phyloP scores from a whole-genome alignment of 1,140 invertebrate genomes.

The Bombus difficillimus region DNA sequence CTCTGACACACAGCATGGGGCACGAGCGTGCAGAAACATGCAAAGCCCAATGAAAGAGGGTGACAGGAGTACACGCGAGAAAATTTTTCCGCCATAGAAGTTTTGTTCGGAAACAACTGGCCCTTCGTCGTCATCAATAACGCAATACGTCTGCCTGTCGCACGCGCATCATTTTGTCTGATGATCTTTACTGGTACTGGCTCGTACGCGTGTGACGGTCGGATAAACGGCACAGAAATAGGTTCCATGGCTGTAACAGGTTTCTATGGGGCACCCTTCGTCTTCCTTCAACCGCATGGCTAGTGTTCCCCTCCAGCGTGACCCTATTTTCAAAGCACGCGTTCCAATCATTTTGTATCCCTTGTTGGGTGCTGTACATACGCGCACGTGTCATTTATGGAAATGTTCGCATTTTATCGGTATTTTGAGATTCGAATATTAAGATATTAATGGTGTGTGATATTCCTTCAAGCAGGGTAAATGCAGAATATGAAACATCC shows the following conservation, averaged over 20 bases:
- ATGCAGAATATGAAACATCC: neutral
- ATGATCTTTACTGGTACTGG: neutral
- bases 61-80: neutral
- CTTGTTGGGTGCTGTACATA: neutral
- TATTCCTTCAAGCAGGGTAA: neutral
- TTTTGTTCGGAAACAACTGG: constrained; percentile 28
- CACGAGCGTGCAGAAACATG: neutral
- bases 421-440: neutral
- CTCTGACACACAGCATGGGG: constrained; percentile 41
- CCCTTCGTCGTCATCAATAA: constrained; percentile 54
- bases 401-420: no score
- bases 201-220: neutral
- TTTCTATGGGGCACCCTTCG: constrained; percentile 35
- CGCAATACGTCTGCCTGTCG: constrained; percentile 17
- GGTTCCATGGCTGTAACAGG: constrained; percentile 43
- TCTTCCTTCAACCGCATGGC: neutral
- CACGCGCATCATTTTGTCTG: constrained; percentile 23
- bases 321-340: constrained; percentile 41
- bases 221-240: constrained; percentile 42
- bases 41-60: neutral
- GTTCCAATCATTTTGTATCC: constrained; percentile 36
- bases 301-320: neutral
- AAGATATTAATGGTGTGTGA: no score
- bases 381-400: neutral
- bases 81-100: neutral